These are phyloP conservation scores for Torymus texanus DNA, from an alignment of 2,888 invertebrate genomes.

Conservation along the genomic window DNA sequence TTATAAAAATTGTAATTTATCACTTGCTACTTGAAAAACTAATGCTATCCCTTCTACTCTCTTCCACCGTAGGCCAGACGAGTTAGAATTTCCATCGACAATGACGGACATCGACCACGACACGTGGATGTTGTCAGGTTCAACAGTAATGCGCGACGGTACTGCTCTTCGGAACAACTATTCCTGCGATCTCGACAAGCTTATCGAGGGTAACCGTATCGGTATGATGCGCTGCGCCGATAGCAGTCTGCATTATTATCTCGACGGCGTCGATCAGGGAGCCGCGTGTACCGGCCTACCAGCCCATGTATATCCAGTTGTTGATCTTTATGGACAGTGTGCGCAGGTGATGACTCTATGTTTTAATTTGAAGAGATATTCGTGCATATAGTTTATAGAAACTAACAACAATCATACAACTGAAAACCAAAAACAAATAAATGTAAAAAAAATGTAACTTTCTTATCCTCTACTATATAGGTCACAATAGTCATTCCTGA, in stretches of 20 bases:
- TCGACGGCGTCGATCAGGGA: constrained; percentile 92
- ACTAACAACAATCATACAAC: not conserved
- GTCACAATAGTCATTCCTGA: constrained; percentile 73
- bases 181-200: constrained; percentile 88
- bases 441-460: not conserved
- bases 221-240: constrained; percentile 93
- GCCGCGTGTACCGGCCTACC: constrained; percentile 88
- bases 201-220: constrained; percentile 86
- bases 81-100: constrained; percentile 90
- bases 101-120: constrained; percentile 94
- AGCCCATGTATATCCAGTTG: constrained; percentile 91
- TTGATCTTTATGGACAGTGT: constrained; percentile 96
- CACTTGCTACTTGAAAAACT: too few species aligned
- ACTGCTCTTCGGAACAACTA: constrained; percentile 90
- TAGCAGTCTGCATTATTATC: constrained; percentile 88
- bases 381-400: not conserved
- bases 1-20: too few species aligned
- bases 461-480: constrained; percentile 56
- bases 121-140: constrained; percentile 94
- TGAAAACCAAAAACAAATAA: too few species aligned
- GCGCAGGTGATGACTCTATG: constrained; percentile 83
- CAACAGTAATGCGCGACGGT: constrained; percentile 94
- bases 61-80: constrained; percentile 83
- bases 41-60: too few species aligned
- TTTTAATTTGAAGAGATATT: not conserved